phyloP scores from a whole-genome alignment of 2,888 invertebrate genomes.

The Eupithecia abbreviata region DNA sequence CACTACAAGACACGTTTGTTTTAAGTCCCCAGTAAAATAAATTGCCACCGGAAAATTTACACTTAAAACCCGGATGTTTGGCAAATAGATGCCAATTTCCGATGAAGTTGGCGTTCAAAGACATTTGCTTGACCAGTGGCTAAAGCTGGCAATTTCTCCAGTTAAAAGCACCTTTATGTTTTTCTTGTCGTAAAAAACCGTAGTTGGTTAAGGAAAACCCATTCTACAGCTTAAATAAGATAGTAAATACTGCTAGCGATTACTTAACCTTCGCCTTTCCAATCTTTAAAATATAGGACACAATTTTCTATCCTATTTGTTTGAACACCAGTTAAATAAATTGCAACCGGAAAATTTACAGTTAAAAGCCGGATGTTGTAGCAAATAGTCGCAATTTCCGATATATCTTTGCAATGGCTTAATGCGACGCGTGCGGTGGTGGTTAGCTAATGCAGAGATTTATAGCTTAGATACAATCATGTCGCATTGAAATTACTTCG shows the following conservation, averaged over 20 bases:
- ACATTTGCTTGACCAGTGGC: slow-evolving; percentile 4
- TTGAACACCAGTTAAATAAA: slow-evolving; percentile 65
- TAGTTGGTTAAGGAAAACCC: not conserved
- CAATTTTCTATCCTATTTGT: slow-evolving; percentile 39
- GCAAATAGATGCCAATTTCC: slow-evolving; percentile 76
- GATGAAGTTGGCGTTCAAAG: slow-evolving; percentile 30
- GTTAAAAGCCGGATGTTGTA: slow-evolving; percentile 80
- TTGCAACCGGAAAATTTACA: slow-evolving; percentile 82
- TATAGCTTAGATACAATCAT: slow-evolving; percentile 55
- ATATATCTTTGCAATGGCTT: slow-evolving; percentile 68
- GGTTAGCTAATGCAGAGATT: slow-evolving; percentile 50
- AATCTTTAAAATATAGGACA: not conserved
- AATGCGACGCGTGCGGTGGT: slow-evolving; percentile 60
- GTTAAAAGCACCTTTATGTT: not conserved
- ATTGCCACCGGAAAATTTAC: slow-evolving; percentile 82
- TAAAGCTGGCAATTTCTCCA: not conserved
- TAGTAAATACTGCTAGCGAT: slow-evolving; percentile 4
- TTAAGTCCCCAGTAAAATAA: slow-evolving; percentile 65
- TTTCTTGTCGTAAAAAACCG: slow-evolving; percentile 2
- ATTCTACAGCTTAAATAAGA: not conserved
- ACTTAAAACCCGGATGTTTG: slow-evolving; percentile 80
- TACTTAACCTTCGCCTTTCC: not conserved
- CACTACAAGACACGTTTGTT: slow-evolving; percentile 53
- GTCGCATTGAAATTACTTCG: slow-evolving; percentile 36
- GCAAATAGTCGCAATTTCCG: slow-evolving; percentile 80